Base-by-base conservation (phyloP, 2,888 invertebrate genomes). In the Cerceris ruficornis region DNA sequence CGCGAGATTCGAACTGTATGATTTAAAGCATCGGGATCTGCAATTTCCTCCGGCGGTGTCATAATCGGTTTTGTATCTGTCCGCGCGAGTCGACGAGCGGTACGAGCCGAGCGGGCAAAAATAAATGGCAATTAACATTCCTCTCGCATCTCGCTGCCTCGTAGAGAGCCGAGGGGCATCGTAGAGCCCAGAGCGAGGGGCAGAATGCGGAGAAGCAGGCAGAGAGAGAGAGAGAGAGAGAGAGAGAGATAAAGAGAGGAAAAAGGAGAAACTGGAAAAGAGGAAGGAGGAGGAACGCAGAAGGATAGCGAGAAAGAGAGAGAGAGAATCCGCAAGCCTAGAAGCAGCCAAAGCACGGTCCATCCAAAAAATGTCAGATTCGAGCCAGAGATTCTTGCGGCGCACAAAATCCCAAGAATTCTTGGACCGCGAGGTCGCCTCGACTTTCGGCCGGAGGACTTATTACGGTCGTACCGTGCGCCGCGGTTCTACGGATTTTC, bases 71-170 rank as follows among this genome's bases (percentile, higher is more conserved):
- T 81, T 81, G 82, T 79, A 83, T 85, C 83, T 83, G 83, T 84
- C 80, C 79, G 83, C 79, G 72, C 80, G 78, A 74, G 80, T 79
- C 77, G 69, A 81, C 80, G 84, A 78, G 76, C 80, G 81, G 66
- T 80, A 76, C 79, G 77, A 77, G 77, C 72, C 59, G 80, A 82
- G 82, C 83, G 85, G 78, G 86, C 86, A 88, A 89, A 90, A 90
- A 91, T 91, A 90, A 90, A 89, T 89, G 88, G 88, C 89, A 91
- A 91, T 90, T 90, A 91, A 91, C 88, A 90, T 91, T 90, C 90
- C 88, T 81, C 85, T 87, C 85, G 88, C 89, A 88, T 91, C 88
- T 88, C 84, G 80, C 70, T 79, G 75, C 77, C 77, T 80, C 77
- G 78, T 60, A 69, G 71, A 77, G 77, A 77, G 57, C 77, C 81